Conservation (phyloP, 1,140 invertebrate species). For the Trissolcus basalis region DNA sequence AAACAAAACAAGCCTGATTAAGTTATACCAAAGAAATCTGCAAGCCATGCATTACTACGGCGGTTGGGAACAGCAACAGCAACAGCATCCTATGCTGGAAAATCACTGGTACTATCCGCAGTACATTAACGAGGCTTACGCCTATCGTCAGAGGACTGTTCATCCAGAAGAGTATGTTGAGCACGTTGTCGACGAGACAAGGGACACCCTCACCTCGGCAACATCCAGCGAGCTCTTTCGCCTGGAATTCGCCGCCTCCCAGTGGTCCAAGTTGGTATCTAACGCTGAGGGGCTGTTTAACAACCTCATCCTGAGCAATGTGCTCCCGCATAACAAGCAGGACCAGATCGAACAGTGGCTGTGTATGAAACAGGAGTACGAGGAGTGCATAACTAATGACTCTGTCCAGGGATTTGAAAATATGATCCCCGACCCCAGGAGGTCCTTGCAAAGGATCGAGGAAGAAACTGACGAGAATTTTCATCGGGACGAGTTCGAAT, state of each 20-base stretch:
- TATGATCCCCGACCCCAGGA: constrained; percentile 70
- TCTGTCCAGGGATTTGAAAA: constrained; percentile 72
- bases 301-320: constrained; percentile 79
- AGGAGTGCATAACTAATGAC: constrained; percentile 85
- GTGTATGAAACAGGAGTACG: constrained; percentile 88
- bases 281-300: constrained; percentile 90
- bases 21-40: background rate
- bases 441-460: constrained; percentile 80
- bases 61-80: constrained; percentile 68
- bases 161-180: constrained; percentile 69
- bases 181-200: constrained; percentile 66
- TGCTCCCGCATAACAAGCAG: constrained; percentile 81
- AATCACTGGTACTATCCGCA: constrained; percentile 67
- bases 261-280: constrained; percentile 87
- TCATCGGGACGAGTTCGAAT: constrained; percentile 63
- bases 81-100: constrained; percentile 63
- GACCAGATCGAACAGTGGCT: constrained; percentile 91
- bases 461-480: constrained; percentile 76
- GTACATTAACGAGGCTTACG: constrained; percentile 63
- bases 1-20: background rate
- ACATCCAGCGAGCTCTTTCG: constrained; percentile 79
- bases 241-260: constrained; percentile 86
- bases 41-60: constrained; percentile 62
- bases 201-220: constrained; percentile 71
- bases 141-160: constrained; percentile 61